Evolutionary conservation across 1,140 invertebrate species (phyloP), one percentile per base, ranked within the genome.

Genomic region (Zaprionus inermis): DNA sequence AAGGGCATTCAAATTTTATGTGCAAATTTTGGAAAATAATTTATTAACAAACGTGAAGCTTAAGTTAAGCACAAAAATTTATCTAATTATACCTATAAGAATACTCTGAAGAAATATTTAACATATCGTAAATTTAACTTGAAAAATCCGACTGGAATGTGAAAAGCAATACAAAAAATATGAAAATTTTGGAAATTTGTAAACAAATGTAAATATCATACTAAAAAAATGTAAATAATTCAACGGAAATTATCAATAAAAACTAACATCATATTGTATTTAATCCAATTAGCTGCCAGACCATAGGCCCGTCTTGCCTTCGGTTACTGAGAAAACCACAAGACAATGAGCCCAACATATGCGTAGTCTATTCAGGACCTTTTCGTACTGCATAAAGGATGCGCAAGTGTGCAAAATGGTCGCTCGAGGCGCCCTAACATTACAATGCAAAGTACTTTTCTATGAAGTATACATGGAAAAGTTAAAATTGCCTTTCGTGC

Each of bases 371-470:
- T 61, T 66, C 1, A 32, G 30, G 36, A 22, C 18, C 24, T 20
- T 49, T 22, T 20, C 44, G 18, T 49, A 66, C 69, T 78, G 38
- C 55, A 74, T 63, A 84, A 56, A 80, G 58, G 58, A 72, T 28
- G 5, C 84, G 58, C 83, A 88, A 89, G 83, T 88, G 83, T 80
- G 71, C 75, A 76, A 80, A 88, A 88, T 83, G 57, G 57, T 38
- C 80, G 77, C 68, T 72, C 36, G 72, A 61, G 71, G 57, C 49
- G 63, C 59, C 54, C 51, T 54, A 16, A 38, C 44, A 68, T 74
- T 64, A 83, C 63, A 79, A 83, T 80, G 86, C 51, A 61, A 83
- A 88, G 84, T 80, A 76, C 82, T 88, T 89, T 88, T 83, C 83
- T 76, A 89, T 89, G 82, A 80, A 76, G 80, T 86, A 86, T 68